phyloP scores from a whole-genome alignment of 2,797 vertebrate species.

The Carcharodon carcharias region DNA sequence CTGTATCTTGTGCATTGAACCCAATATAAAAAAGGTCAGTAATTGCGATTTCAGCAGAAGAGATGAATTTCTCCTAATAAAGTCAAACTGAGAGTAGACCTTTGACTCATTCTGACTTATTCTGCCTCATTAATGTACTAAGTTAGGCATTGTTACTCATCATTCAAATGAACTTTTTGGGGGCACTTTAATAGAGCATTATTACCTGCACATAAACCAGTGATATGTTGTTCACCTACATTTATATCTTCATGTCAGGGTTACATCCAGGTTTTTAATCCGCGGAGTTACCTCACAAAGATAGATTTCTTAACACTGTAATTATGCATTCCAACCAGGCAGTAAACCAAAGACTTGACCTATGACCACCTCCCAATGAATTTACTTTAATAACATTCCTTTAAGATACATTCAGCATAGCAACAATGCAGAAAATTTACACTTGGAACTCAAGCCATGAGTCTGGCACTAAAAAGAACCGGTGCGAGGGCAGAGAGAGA shows the following conservation, averaged over 20 bases:
- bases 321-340: too few relatives aligned
- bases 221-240: neutral
- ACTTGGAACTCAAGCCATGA: neutral
- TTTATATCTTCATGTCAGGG: neutral
- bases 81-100: neutral
- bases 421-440: neutral
- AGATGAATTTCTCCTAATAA: neutral
- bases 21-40: neutral
- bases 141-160: neutral
- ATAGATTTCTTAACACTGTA: neutral
- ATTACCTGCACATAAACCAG: neutral
- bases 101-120: neutral
- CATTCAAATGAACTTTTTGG: neutral
- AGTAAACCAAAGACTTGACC: too few relatives aligned
- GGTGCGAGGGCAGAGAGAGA: too few relatives aligned
- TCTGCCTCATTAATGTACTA: neutral
- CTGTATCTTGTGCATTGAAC: neutral
- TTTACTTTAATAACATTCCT: too few relatives aligned
- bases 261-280: neutral
- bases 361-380: too few relatives aligned
- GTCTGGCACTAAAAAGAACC: neutral
- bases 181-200: neutral
- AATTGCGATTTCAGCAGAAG: neutral
- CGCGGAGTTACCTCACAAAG: neutral
- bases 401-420: neutral